Base-by-base conservation (phyloP, 2,888 invertebrate genomes). In the Pandemis corylana region DNA sequence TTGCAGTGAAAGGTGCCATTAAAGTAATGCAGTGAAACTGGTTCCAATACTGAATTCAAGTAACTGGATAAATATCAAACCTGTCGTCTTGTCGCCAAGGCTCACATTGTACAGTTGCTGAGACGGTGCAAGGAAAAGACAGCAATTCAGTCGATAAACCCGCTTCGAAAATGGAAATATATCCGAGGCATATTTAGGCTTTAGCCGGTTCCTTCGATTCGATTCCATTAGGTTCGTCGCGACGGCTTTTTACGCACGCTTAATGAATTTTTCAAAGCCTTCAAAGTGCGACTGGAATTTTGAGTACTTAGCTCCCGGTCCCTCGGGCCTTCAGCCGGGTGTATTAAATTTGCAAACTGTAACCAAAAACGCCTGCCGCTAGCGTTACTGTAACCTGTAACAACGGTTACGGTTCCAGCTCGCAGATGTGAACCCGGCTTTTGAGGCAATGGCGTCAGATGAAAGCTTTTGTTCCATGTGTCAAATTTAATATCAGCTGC, bases 11-110 rank as follows among this genome's bases (percentile, higher is more conserved):
- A 93, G 93, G 93, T 87, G 83, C 89, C 81, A 84, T 85, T 85
- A 89, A 87, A 90, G 88, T 87, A 86, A 88, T 88, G 89, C 90
- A 88, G 87, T 88, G 85, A 86, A 83, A 94, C 93, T 90, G 93
- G 93, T 94, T 94, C 86, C 90, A 88, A 87, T 87, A 89, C 91
- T 87, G 93, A 93, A 93, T 93, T 92, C 89, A 91, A 91, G 93
- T 92, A 90, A 92, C 90, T 91, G 93, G 92, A 93, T 90, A 92
- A 93, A 93, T 92, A 91, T 87, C 85, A 90, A 92, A 93, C 93
- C 93, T 92, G 93, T 92, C 89, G 87, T 77, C 82, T 81, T 92
- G 93, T 92, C 89, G 87, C 77, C 82, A 81, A 83, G 82, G 79
- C 79, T 80, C 76, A 71, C 65, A 64, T n/a, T n/a, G 76, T 77